phyloP scores from a whole-genome alignment of 2,888 invertebrate species.

The Nebria salina region DNA sequence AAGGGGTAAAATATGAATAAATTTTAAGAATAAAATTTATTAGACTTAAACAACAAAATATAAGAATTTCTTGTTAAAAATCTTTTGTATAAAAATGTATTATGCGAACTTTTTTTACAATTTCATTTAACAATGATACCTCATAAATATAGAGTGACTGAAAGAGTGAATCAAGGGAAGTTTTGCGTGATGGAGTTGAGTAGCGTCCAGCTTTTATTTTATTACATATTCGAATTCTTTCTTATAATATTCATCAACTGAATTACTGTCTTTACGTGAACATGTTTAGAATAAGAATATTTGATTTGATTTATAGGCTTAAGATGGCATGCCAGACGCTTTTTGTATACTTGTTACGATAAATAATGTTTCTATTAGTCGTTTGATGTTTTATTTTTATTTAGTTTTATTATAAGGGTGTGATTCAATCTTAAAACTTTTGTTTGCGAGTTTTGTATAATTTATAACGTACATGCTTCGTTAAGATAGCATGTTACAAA shows the following conservation, averaged over 20 bases:
- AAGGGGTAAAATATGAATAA: not conserved
- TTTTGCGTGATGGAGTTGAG: conserved; percentile 6
- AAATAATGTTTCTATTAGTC: conserved; percentile 37
- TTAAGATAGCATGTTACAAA: not conserved
- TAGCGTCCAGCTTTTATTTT: conserved; percentile 12
- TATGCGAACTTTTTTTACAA: not conserved
- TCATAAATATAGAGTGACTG: not conserved
- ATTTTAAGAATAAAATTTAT: not conserved
- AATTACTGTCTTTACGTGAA: conserved; percentile 39
- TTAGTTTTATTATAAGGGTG: not conserved
- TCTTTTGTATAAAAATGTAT: not conserved
- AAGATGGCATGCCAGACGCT: conserved; percentile 18
- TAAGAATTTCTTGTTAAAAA: not conserved
- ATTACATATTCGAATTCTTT: conserved; percentile 35
- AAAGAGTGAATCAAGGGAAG: not conserved
- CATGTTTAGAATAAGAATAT: conserved; percentile 28
- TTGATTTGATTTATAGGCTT: conserved; percentile 35
- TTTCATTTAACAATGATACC: not conserved
- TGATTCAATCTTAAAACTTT: not conserved
- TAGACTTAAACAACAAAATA: not conserved
- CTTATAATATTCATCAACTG: conserved; percentile 38
- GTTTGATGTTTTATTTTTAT: not conserved
- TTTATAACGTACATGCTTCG: not conserved
- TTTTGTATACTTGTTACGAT: conserved; percentile 13
- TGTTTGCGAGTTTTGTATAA: not conserved